phyloP scores from a whole-genome alignment of 2,797 vertebrate genomes.

The Falco columbarius region DNA sequence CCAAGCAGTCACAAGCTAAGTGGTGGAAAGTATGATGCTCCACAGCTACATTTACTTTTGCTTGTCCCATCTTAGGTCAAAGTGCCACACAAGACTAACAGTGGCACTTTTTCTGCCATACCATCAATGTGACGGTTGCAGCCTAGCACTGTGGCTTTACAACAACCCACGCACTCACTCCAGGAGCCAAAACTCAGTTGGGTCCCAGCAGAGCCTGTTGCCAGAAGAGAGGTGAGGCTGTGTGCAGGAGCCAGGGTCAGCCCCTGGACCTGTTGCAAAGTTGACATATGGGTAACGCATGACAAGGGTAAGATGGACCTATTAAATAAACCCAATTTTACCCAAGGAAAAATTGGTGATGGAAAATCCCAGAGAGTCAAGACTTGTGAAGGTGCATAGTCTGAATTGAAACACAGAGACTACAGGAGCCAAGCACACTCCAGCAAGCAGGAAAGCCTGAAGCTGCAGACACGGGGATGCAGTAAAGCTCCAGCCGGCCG shows the following conservation, averaged over 20 bases:
- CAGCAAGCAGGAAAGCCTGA: not conserved
- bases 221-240: not conserved
- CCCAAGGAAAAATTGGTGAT: accelerated
- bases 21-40: accelerated
- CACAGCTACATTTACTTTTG: not conserved
- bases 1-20: accelerated
- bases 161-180: accelerated
- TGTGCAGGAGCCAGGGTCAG: not conserved
- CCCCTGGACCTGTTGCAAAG: not conserved
- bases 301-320: not conserved
- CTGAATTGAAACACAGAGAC: accelerated
- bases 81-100: not conserved
- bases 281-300: accelerated
- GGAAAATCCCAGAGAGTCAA: accelerated
- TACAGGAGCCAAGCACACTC: accelerated
- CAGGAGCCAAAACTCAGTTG: accelerated
- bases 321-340: not conserved
- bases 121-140: accelerated
- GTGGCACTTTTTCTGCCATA: not conserved
- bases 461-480: accelerated
- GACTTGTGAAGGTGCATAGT: accelerated
- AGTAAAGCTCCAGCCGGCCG: accelerated
- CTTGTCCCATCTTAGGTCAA: not conserved
- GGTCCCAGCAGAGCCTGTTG: accelerated
- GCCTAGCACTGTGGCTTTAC: accelerated